phyloP scores from a whole-genome alignment of 1,140 invertebrate species.

The Hermatobates lingyangjiaoensis region DNA sequence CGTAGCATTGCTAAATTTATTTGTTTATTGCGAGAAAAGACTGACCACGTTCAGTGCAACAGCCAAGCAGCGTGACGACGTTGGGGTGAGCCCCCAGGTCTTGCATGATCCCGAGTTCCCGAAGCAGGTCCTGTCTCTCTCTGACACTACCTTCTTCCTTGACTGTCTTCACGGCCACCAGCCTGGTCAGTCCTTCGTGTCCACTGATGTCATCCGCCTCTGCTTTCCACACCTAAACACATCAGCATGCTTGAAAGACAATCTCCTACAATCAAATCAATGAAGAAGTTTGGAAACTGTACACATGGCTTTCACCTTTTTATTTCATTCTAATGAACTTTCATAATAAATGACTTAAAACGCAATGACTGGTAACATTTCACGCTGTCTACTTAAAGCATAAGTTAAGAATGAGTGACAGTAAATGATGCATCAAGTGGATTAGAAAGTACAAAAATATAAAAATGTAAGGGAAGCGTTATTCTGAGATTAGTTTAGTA shows the following conservation, averaged over 20 bases:
- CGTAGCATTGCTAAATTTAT: neutral
- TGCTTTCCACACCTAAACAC: constrained; percentile 53
- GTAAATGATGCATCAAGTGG: no score
- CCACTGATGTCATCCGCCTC: constrained; percentile 59
- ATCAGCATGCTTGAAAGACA: neutral
- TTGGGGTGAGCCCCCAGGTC: constrained; percentile 67
- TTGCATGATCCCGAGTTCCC: constrained; percentile 66
- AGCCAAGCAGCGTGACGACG: constrained; percentile 64
- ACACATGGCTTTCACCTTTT: no score
- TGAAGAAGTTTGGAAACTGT: no score
- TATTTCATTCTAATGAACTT: no score
- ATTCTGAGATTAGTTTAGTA: no score
- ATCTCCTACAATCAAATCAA: no score
- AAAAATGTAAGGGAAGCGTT: no score
- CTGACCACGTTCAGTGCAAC: constrained; percentile 62
- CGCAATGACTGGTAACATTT: no score
- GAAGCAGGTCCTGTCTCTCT: constrained; percentile 57
- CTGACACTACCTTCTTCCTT: constrained; percentile 49
- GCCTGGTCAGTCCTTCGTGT: constrained; percentile 49
- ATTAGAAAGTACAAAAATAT: no score
- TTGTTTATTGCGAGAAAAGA: neutral
- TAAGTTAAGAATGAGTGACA: no score
- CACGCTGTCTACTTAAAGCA: no score
- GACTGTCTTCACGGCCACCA: constrained; percentile 66
- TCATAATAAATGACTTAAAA: no score